A percentile compares a stretch with the other conserved stretches of the same genome.
Evolutionary conservation across 92 coral and sea anemone species (phyloP).

Genomic region (Zoanthus sociatus): DNA sequence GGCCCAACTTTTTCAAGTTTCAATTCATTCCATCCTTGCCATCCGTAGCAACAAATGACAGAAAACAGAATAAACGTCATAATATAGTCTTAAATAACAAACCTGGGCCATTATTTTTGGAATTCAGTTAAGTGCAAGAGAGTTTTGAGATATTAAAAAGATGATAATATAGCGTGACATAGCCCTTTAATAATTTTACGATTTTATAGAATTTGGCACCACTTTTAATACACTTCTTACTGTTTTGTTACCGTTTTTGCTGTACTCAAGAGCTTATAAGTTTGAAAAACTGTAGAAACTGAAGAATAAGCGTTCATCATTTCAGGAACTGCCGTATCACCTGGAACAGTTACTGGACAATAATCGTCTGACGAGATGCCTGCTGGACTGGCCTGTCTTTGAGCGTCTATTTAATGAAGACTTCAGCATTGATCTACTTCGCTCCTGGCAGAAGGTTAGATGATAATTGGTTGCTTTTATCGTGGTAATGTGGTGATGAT

Average conservation of each 20-base stretch:
- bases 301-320: not conserved
- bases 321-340: conserved; percentile 94
- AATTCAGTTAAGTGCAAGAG: too few relatives aligned
- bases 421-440: conserved; percentile 92
- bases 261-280: too few relatives aligned
- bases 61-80: too few relatives aligned
- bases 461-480: not conserved
- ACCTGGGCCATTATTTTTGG: too few relatives aligned
- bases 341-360: conserved; percentile 96
- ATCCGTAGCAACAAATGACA: too few relatives aligned
- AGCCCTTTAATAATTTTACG: not conserved
- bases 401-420: conserved; percentile 91
- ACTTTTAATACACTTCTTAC: not conserved
- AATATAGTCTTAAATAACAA: too few relatives aligned
- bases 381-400: conserved; percentile 96
- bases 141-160: too few relatives aligned
- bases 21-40: too few relatives aligned
- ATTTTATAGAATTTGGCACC: not conserved
- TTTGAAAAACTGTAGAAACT: not conserved
- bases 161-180: too few relatives aligned
- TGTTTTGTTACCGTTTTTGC: not conserved
- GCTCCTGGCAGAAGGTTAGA: conserved; percentile 97
- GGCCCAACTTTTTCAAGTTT: too few relatives aligned
- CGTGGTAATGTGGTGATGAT: not conserved
- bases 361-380: conserved; percentile 97